Evolutionary conservation across 1,140 invertebrate species (phyloP).

Genomic region (Drosophila aff.): DNA sequence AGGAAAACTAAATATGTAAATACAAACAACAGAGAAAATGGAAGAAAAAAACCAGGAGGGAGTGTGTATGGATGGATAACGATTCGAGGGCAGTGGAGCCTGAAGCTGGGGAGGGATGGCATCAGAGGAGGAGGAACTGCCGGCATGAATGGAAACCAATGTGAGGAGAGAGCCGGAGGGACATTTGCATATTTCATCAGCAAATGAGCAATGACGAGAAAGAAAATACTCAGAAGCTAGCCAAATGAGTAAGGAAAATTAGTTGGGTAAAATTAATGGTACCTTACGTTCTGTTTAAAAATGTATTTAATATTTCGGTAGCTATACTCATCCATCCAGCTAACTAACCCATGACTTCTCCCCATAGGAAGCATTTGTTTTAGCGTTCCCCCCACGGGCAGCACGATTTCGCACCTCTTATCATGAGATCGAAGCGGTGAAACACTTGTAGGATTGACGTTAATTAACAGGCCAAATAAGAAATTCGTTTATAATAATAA

Average conservation of each 20-base stretch:
- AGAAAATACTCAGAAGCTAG: neutral
- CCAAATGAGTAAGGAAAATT: neutral
- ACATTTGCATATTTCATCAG: slow-evolving; percentile 48
- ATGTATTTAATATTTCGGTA: neutral
- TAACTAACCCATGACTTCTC: neutral
- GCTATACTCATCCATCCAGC: neutral
- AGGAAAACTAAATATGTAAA: slow-evolving; percentile 32
- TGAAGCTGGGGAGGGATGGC: slow-evolving; percentile 17
- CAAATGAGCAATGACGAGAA: slow-evolving; percentile 31
- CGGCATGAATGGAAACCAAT: slow-evolving; percentile 16
- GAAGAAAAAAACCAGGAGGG: slow-evolving; percentile 9
- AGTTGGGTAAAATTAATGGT: neutral
- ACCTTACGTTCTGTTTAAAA: neutral
- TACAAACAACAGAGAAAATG: slow-evolving; percentile 33
- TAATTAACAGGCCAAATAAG: slow-evolving; percentile 39
- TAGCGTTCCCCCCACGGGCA: slow-evolving; percentile 28
- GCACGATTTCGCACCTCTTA: slow-evolving; percentile 49
- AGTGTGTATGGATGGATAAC: slow-evolving; percentile 18
- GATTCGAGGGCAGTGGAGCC: slow-evolving; percentile 31
- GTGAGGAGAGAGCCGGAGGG: neutral
- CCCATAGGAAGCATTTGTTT: slow-evolving; percentile 22
- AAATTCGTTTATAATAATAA: slow-evolving; percentile 13
- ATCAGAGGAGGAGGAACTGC: neutral
- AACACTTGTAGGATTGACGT: slow-evolving; percentile 13
- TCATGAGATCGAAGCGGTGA: slow-evolving; percentile 30